phyloP scores from a whole-genome alignment of 92 coral and sea anemone species.

The Plumapathes pennacea region DNA sequence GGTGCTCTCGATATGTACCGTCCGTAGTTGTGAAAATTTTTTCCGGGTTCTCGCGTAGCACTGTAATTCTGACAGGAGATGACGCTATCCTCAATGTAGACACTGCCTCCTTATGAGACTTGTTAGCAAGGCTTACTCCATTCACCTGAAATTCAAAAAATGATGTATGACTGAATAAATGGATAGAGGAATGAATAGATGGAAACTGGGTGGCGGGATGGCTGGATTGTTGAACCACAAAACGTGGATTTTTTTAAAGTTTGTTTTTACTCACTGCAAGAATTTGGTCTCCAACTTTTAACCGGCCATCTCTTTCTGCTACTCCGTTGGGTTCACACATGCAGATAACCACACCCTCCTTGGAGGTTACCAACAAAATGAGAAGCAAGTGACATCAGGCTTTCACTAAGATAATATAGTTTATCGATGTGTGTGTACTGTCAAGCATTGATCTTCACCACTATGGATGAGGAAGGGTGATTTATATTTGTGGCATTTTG shows the following conservation, averaged over 20 bases:
- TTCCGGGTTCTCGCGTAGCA: slow-evolving; percentile 70
- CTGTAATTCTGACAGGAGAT: slow-evolving; percentile 53
- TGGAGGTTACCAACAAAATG: background rate
- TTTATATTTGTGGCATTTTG: too few relatives aligned
- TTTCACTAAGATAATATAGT: background rate
- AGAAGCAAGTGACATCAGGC: background rate
- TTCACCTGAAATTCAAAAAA: slow-evolving; percentile 37
- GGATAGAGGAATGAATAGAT: too few relatives aligned
- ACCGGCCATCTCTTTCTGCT: slow-evolving; percentile 61
- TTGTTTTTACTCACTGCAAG: slow-evolving; percentile 43
- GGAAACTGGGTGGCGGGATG: too few relatives aligned
- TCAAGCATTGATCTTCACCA: background rate
- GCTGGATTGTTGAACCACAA: background rate
- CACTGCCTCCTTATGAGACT: slow-evolving; percentile 56
- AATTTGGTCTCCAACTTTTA: slow-evolving; percentile 69
- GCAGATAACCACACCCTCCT: slow-evolving; percentile 67
- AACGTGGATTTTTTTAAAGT: background rate
- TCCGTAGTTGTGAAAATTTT: slow-evolving; percentile 64
- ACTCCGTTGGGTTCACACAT: slow-evolving; percentile 43
- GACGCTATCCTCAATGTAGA: slow-evolving; percentile 59
- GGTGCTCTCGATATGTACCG: slow-evolving; percentile 13
- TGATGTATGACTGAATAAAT: too few relatives aligned
- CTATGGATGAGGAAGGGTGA: background rate
- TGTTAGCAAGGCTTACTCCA: slow-evolving; percentile 29
- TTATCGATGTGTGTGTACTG: background rate